Percentiles rank a stretch among this genome's conserved stretches.
Conservation (phyloP, 2,113 vertebrate genomes). For the Chelonoidis abingdonii region DNA sequence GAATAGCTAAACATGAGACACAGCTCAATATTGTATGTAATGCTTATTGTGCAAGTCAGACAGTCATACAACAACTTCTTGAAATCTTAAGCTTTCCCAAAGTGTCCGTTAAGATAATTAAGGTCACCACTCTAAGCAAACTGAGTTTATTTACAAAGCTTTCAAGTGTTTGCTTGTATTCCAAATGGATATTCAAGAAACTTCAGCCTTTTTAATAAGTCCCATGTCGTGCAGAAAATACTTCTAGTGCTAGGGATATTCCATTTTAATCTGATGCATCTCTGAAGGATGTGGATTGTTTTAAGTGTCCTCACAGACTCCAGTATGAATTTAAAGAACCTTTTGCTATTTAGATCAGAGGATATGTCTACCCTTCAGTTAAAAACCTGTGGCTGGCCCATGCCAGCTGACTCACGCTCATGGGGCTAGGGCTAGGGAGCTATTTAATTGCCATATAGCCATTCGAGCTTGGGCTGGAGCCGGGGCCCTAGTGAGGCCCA, state of each 20-base stretch:
- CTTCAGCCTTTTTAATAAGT: slow-evolving; percentile 15
- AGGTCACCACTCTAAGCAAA: slow-evolving; percentile 22
- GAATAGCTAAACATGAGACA: slow-evolving; percentile 36
- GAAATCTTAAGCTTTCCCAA: slow-evolving; percentile 38
- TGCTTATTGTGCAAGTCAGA: not conserved
- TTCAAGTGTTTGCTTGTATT: slow-evolving; percentile 45
- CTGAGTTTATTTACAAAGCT: slow-evolving; percentile 10
- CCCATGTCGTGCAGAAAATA: slow-evolving; percentile 45
- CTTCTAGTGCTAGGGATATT: not conserved
- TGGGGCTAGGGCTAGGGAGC: not conserved
- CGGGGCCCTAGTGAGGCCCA: no score
- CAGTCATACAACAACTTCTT: not conserved
- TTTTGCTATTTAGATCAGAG: not conserved
- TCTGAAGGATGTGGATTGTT: slow-evolving; percentile 22
- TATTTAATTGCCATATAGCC: not conserved
- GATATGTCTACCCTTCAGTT: not conserved
- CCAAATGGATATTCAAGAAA: slow-evolving; percentile 35
- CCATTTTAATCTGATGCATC: not conserved
- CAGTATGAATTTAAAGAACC: not conserved
- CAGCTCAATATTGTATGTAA: slow-evolving; percentile 11
- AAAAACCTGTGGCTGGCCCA: not conserved
- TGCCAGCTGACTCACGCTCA: not conserved
- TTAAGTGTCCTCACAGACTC: slow-evolving; percentile 18
- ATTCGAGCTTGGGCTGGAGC: no score
- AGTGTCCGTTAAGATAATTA: slow-evolving; percentile 19